Evolutionary conservation across 2,888 invertebrate species (phyloP).

Genomic region (Mamestra brassicae): DNA sequence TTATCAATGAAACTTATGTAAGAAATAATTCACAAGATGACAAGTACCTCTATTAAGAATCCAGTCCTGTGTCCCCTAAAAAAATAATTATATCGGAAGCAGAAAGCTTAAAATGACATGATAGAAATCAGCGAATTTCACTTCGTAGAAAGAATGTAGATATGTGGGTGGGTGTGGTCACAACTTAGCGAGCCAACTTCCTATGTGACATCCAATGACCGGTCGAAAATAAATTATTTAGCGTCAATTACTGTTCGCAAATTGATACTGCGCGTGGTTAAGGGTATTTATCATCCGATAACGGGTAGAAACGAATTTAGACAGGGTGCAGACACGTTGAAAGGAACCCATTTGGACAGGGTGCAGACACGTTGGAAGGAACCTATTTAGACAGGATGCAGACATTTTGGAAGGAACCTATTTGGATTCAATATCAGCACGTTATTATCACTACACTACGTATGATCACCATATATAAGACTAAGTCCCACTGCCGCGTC

Average conservation of each 20-base stretch:
- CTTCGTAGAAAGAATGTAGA: neutral
- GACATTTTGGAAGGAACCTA: neutral
- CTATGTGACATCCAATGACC: constrained; percentile 42
- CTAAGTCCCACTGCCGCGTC: too few relatives aligned
- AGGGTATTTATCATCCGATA: constrained; percentile 53
- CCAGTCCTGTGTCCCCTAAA: neutral
- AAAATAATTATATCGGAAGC: too few relatives aligned
- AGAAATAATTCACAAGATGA: neutral
- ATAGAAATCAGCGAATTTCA: too few relatives aligned
- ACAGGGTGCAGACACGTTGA: neutral
- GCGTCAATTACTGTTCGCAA: constrained; percentile 57
- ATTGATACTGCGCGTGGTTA: constrained; percentile 50
- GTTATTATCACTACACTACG: neutral
- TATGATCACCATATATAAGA: too few relatives aligned
- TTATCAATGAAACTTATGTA: too few relatives aligned
- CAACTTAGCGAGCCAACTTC: constrained; percentile 38
- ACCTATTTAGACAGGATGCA: constrained; percentile 8
- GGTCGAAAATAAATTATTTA: constrained; percentile 61
- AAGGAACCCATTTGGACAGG: constrained; percentile 14
- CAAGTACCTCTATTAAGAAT: neutral
- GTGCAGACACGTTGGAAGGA: neutral
- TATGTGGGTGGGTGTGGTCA: neutral
- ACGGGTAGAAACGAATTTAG: constrained; percentile 49
- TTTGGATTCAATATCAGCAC: neutral
- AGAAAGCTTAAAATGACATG: too few relatives aligned